Base-by-base conservation (phyloP, 2,797 vertebrate species). In the Sebastes cheni region DNA sequence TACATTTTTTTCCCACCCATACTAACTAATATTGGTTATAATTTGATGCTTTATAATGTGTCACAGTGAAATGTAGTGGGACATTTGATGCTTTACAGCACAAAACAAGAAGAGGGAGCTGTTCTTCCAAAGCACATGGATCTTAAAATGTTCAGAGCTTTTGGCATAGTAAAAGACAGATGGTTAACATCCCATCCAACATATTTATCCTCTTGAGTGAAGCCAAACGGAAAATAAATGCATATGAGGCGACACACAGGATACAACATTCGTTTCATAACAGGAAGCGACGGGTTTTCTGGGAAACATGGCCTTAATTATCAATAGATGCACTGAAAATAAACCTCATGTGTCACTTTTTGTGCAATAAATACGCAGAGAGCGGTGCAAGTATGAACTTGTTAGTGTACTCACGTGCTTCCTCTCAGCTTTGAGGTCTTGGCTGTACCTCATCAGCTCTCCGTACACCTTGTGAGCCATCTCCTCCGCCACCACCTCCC, bases 401-500 rank as follows among this genome's bases (percentile, higher is more conserved):
- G 25, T 6, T 5, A 1, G 36, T 36, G 20, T 25, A 93, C 94
- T 97, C 96, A 99, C 98, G 64, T 98, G 97, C 96, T 99, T 99
- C 79, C 98, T 95, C 93, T 99, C 98, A 1, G 95, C 94, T 94
- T 99, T 99, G 62, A 99, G 96, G 83, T 99, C 98, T 72, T 97
- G 97, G 80, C 97, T 96, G 70, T 99, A 99, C 95, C 96, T 96
- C 97, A 99, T 97, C 92, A 99, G 92, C 94, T 99, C 98, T 16
- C 97, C 97, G 2, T 98, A 99, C 34, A 99, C 98, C 93, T 95
- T 96, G 88, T 98, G 97, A 10, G 96, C 97, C 97, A 99, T 97
- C 94, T 99, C 98, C 95, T 99, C 99, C 6, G 99, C 98, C 90
- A 99, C 98, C 67, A 99, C 97, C 96, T 99, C 99, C 90, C 98